phyloP scores from a whole-genome alignment of 2,113 vertebrate genomes.

The Gracilinanus agilis region DNA sequence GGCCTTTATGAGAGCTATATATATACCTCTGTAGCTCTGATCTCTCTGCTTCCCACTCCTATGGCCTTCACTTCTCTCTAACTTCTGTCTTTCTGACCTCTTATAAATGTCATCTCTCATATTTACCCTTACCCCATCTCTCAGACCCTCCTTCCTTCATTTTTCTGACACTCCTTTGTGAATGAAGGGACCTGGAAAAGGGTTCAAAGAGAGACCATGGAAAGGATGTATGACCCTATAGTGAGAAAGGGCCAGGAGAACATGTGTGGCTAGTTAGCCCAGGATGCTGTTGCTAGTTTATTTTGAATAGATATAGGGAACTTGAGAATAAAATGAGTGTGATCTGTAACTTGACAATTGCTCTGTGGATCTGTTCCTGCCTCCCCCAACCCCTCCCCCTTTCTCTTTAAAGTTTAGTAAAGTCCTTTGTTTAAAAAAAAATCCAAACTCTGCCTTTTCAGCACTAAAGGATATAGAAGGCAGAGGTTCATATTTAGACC shows the following conservation, averaged over 20 bases:
- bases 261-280: neutral
- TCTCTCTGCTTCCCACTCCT: conserved; percentile 23
- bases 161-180: neutral
- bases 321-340: neutral
- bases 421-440: neutral
- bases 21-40: neutral
- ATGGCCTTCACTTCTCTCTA: neutral
- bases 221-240: neutral
- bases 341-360: neutral
- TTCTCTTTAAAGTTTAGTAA: neutral
- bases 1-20: neutral
- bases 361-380: neutral
- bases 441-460: neutral
- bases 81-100: conserved; percentile 23
- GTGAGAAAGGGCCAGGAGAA: neutral
- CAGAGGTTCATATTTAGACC: neutral
- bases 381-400: neutral
- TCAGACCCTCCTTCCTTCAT: conserved; percentile 5
- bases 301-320: neutral
- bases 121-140: neutral
- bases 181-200: neutral
- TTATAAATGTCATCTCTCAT: neutral
- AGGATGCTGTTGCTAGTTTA: neutral
- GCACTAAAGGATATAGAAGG: neutral
- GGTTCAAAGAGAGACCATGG: neutral